phyloP scores from a whole-genome alignment of 2,113 vertebrate genomes.

The Ploceus nigricollis region DNA sequence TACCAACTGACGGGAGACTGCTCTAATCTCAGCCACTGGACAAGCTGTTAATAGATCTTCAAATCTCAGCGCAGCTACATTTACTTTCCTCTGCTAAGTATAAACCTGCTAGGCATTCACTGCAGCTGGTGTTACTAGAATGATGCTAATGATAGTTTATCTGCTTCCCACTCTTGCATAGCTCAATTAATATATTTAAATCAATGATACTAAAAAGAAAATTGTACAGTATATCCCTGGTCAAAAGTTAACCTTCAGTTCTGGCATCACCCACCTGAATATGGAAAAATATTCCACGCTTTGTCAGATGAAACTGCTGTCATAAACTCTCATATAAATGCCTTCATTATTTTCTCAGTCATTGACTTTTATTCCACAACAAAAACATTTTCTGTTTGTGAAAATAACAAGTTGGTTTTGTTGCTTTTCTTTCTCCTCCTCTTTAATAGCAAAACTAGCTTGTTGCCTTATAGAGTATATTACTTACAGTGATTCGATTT shows the following conservation, averaged over 20 bases:
- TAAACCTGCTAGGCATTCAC: conserved; percentile 27
- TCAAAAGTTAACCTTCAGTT: neutral
- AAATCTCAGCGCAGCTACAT: neutral
- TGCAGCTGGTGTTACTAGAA: conserved; percentile 32
- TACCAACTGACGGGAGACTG: neutral
- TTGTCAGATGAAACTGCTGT: neutral
- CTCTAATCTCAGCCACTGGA: conserved; percentile 15
- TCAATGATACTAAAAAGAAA: neutral
- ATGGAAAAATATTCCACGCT: neutral
- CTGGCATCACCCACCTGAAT: neutral
- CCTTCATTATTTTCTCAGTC: neutral
- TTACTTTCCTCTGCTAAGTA: conserved; percentile 29
- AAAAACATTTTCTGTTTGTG: neutral
- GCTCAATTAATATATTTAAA: neutral
- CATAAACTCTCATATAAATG: neutral
- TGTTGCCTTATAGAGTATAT: neutral
- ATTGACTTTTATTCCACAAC: neutral
- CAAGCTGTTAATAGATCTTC: conserved; percentile 28
- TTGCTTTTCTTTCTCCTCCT: neutral
- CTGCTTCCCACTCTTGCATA: neutral
- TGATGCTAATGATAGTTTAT: conserved; percentile 35
- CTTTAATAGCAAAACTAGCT: neutral
- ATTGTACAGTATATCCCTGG: neutral
- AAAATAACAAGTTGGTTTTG: neutral
- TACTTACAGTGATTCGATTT: neutral